These are phyloP conservation scores for Cheilosia vulpina DNA, from an alignment of 2,888 invertebrate species.

Conservation along the genomic window DNA sequence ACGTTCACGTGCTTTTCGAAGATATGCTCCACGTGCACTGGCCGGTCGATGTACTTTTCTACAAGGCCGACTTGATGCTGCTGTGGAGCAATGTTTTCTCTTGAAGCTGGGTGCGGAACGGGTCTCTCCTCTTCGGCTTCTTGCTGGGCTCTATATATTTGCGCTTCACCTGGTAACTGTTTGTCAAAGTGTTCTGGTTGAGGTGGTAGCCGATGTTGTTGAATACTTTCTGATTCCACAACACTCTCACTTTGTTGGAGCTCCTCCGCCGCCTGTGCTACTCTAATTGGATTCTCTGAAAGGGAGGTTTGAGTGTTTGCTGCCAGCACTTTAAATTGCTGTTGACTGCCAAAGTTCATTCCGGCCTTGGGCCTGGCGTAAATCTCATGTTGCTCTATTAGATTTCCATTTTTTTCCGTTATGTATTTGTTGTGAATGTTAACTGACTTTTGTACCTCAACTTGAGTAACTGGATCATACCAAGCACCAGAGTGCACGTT, in stretches of 20 bases:
- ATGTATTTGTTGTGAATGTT: conserved; percentile 82
- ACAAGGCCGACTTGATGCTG: conserved; percentile 85
- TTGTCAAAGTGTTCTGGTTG: conserved; percentile 76
- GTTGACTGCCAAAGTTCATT: not conserved
- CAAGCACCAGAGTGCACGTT: conserved; percentile 71
- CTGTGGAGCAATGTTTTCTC: conserved; percentile 83
- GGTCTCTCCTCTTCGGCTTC: conserved; percentile 77
- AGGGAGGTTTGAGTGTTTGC: conserved; percentile 64
- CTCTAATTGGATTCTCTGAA: conserved; percentile 49
- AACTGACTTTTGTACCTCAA: conserved; percentile 88
- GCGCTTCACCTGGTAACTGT: conserved; percentile 43
- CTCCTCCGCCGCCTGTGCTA: conserved; percentile 25
- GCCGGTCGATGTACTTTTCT: conserved; percentile 83
- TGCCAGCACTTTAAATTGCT: not conserved
- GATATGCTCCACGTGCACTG: conserved; percentile 80
- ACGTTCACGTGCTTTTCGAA: conserved; percentile 85
- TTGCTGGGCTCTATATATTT: not conserved
- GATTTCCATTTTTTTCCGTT: conserved; percentile 81
- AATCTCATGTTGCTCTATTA: conserved; percentile 81
- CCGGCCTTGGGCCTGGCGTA: conserved; percentile 16
- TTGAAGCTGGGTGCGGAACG: conserved; percentile 83
- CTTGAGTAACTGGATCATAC: conserved; percentile 82
- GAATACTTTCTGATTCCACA: conserved; percentile 1
- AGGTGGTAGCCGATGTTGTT: conserved; percentile 76
- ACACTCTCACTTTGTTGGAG: conserved; percentile 10